These are phyloP conservation scores for Tethya wilhelma DNA, from an alignment of 37 sponge, comb jelly and placozoan species.

Conservation along the genomic window DNA sequence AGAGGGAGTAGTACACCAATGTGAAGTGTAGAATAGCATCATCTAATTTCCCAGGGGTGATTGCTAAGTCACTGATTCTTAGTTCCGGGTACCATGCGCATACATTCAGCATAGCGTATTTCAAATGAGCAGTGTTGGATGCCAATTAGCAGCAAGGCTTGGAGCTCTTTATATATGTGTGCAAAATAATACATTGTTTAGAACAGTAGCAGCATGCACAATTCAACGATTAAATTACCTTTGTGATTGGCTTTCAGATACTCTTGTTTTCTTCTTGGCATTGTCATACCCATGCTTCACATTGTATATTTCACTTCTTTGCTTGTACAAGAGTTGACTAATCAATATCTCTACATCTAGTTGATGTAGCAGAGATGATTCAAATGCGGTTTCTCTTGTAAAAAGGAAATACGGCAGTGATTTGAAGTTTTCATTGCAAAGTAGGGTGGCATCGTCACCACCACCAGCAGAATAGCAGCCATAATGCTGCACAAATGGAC, in stretches of 20 bases:
- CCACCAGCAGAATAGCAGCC: constrained; percentile 10
- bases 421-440: constrained; percentile 22
- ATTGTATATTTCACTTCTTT: constrained; percentile 44
- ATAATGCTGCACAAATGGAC: constrained; percentile 28
- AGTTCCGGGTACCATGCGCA: neutral
- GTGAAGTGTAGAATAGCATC: neutral
- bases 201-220: neutral
- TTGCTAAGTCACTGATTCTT: neutral
- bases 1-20: neutral
- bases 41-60: neutral
- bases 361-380: neutral
- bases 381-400: constrained; percentile 29
- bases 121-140: neutral
- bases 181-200: neutral
- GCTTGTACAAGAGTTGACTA: constrained; percentile 45
- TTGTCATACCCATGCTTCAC: constrained; percentile 11
- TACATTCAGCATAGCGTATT: constrained; percentile 4
- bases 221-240: too few relatives aligned
- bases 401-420: constrained; percentile 28
- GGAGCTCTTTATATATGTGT: too few relatives aligned
- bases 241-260: neutral
- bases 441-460: neutral
- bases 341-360: constrained; percentile 40
- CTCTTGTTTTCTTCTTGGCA: neutral
- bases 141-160: too few relatives aligned